Base-by-base conservation (phyloP, 2,888 invertebrate species). In the Trissoscelio sp. region DNA sequence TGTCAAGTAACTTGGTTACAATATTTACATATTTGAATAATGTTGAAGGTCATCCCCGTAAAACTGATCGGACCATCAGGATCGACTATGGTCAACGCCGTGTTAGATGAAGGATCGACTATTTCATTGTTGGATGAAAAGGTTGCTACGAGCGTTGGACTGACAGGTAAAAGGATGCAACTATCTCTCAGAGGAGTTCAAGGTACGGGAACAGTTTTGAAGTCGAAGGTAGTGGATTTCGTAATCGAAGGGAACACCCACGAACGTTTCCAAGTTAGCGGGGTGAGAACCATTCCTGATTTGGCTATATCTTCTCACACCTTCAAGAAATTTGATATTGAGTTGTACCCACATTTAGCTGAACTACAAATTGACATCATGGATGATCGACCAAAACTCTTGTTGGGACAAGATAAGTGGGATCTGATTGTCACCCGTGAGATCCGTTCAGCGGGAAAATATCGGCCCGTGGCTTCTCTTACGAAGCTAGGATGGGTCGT, bases 401-500 rank as follows among this genome's bases (percentile, higher is more conserved):
- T 46, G 20, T 7, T 46, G 20, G 46, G 46, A 5, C 46, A 46
- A 11, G 46, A 46, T 20, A 20, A 11, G 6, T 55, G 55, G 55
- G 55, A 55, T 9, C 14, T 60, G 24, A 42, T 60, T 9, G 42
- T 42, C 3, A 62, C 62, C 16, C 24, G 62, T 2, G 16, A 62
- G 22, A 4, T 62, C 9, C 20, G 31, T 1, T 1, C 39, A n/a
- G 62, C 31, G 0, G 18, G 28, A 5, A 62, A 46, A 14, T 6
- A 37, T 11, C 20, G 37, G n/a, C 37, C 66, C 7, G 66, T 51
- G 12, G 66, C 66, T 3, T 48, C 66, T 1, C 37, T 48, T 1
- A 66, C 66, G 7, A 37, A 34, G 1, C 12, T 66, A 9, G 66
- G 66, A 1, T 66, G 66, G 66, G 37, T 66, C 4, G 51, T 66